Conservation (phyloP, 2,888 invertebrate species). For the Mamestra brassicae region DNA sequence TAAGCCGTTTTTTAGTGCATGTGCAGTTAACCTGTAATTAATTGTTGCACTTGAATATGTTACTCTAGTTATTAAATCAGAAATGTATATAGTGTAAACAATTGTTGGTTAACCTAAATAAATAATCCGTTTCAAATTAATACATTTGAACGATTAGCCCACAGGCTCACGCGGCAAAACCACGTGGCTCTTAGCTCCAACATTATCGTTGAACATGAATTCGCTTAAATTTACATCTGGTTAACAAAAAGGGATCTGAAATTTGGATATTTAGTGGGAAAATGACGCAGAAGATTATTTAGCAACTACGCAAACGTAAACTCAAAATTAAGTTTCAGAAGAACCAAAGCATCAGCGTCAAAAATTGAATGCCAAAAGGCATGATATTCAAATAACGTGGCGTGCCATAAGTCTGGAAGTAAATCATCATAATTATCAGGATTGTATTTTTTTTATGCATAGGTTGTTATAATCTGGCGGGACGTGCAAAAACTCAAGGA, state of each 20-base stretch:
- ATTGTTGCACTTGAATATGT: too few relatives aligned
- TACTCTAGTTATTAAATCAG: too few relatives aligned
- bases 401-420: slow-evolving; percentile 18
- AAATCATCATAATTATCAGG: slow-evolving; percentile 33
- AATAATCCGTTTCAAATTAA: slow-evolving; percentile 1
- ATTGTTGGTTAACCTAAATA: too few relatives aligned
- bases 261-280: not conserved
- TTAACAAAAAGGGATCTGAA: slow-evolving; percentile 1
- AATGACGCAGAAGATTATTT: not conserved
- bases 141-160: not conserved
- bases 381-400: slow-evolving; percentile 2
- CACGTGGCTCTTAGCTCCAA: slow-evolving; percentile 42
- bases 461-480: slow-evolving; percentile 76
- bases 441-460: slow-evolving; percentile 65
- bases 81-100: too few relatives aligned
- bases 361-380: slow-evolving; percentile 5
- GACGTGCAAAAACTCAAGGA: slow-evolving; percentile 87
- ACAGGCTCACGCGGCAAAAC: slow-evolving; percentile 26
- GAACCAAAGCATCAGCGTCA: not conserved
- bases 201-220: slow-evolving; percentile 26
- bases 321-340: not conserved
- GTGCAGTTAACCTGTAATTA: too few relatives aligned
- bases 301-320: slow-evolving; percentile 11
- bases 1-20: too few relatives aligned
- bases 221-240: slow-evolving; percentile 22